Conservation (phyloP, 2,113 vertebrate genomes). For the Neodontobutis hainanensis region DNA sequence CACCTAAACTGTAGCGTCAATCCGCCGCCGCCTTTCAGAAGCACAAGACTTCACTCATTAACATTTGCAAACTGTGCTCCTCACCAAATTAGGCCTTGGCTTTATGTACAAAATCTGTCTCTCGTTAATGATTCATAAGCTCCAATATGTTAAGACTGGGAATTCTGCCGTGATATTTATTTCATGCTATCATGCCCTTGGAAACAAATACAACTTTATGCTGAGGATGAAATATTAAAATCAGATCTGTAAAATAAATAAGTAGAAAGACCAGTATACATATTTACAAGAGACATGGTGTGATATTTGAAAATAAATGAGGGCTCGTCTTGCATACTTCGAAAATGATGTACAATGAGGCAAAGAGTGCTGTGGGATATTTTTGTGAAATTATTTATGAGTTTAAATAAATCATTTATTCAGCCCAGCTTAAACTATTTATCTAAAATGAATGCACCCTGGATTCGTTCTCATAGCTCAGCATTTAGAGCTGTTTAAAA, state of each 20-base stretch:
- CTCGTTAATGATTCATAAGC: conserved; percentile 74
- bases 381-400: conserved; percentile 82
- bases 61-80: conserved; percentile 60
- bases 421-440: conserved; percentile 76
- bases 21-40: conserved; percentile 49
- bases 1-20: conserved; percentile 66
- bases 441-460: conserved; percentile 79
- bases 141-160: conserved; percentile 73
- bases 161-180: conserved; percentile 78
- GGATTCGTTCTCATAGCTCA: conserved; percentile 72
- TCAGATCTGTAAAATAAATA: conserved; percentile 83
- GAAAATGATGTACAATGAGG: conserved; percentile 81
- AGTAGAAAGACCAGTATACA: conserved; percentile 80
- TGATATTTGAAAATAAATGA: conserved; percentile 82
- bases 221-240: conserved; percentile 81
- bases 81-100: conserved; percentile 69
- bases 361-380: conserved; percentile 82
- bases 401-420: conserved; percentile 80
- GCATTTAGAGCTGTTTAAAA: conserved; percentile 66
- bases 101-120: conserved; percentile 75
- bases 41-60: conserved; percentile 59
- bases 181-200: conserved; percentile 75
- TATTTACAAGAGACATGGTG: conserved; percentile 82
- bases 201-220: conserved; percentile 81
- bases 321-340: conserved; percentile 74